phyloP scores from a whole-genome alignment of 2,888 invertebrate genomes.

The Linnaemya tessellans region DNA sequence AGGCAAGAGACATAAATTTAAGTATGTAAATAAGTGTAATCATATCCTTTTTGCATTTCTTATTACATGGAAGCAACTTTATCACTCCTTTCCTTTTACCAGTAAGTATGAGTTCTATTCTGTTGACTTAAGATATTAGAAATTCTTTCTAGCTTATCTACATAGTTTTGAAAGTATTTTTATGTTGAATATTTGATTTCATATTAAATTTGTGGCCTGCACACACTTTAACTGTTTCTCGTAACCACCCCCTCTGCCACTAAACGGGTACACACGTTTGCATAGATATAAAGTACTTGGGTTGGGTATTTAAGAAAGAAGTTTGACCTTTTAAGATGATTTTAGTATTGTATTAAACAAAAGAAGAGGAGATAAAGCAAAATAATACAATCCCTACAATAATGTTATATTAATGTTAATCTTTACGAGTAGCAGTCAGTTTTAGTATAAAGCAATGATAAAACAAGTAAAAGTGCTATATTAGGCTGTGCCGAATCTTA shows the following conservation, averaged over 20 bases:
- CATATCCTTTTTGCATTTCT: not conserved
- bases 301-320: not conserved
- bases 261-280: not conserved
- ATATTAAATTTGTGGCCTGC: constrained; percentile 40
- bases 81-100: not conserved
- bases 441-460: constrained; percentile 21
- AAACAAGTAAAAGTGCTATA: too few relatives aligned
- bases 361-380: constrained; percentile 5
- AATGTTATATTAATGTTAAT: constrained; percentile 21
- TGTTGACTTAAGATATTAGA: not conserved
- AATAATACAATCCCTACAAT: constrained; percentile 3
- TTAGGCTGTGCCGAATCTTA: too few relatives aligned
- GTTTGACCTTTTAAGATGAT: constrained; percentile 52
- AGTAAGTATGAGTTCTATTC: not conserved
- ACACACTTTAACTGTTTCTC: not conserved
- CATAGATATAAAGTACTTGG: not conserved
- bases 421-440: constrained; percentile 6
- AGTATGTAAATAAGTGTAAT: not conserved
- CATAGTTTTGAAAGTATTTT: constrained; percentile 10
- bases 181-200: constrained; percentile 31
- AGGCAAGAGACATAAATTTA: not conserved
- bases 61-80: not conserved
- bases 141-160: constrained; percentile 2
- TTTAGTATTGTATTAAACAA: constrained; percentile 15
- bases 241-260: not conserved